Evolutionary conservation across 2,113 vertebrate species (phyloP), one percentile per base, ranked within the genome.

Genomic region (Gnathonemus longibarbis): DNA sequence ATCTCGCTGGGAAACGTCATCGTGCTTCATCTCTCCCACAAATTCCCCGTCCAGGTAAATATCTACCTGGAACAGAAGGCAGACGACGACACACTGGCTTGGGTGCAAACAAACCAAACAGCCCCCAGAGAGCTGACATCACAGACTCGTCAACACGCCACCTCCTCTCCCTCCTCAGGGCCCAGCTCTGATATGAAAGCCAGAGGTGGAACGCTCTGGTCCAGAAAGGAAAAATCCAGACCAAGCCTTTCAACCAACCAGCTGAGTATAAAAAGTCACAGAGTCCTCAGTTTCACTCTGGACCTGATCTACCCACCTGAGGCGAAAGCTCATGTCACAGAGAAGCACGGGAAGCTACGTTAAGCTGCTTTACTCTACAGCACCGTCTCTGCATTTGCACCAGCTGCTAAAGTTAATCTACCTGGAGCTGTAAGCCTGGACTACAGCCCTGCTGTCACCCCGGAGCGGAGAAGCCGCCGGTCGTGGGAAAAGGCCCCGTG

Each of bases 41-140:
- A 95, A 93, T 84, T 96, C 93, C 52, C 96, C 95, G 86, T 94
- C 94, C 27, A 97, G 17, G 84, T 96, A 95, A 1, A 97, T 85
- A 90, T 94, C 92, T 89, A 97, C 94, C 97, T 97, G 92, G 66
- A 93, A 91, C 0, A 52, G 2, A 50, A 9, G 77, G 77, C 53
- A 83, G 31, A 27, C 1, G 4, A 42, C 24, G 45, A n/a, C 13
- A 35, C 4, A 74, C 21, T 48, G 45, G 42, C 21, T 46, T 9
- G 45, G 35, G 35, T 35, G 5, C 17, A 42, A 80, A 80, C 0
- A 80, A 15, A 19, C 70, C 0, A 4, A 58, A 74, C 27, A 11
- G 66, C n/a, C 66, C 66, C 27, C 66, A 31, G 8, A 3, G 3
- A 17, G 15, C 13, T 74, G 31, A 77, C 70, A 39, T 77, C 31